These are phyloP conservation scores for Chionomys nivalis DNA, from an alignment of 2,113 vertebrate species.

Conservation along the genomic window DNA sequence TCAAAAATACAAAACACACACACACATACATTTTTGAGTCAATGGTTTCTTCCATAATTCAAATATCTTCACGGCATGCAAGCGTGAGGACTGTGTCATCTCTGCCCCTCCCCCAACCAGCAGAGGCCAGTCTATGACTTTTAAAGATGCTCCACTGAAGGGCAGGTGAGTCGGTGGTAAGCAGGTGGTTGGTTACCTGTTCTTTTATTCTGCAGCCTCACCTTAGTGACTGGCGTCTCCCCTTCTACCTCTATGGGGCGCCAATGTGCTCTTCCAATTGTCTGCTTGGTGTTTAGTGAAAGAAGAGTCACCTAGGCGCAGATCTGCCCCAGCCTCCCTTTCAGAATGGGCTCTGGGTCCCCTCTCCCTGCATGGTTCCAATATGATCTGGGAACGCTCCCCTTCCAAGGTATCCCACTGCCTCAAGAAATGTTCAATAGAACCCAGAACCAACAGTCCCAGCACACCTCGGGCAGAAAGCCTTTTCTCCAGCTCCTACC, in stretches of 20 bases:
- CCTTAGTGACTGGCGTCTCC: background rate
- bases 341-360: background rate
- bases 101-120: background rate
- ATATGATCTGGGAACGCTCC: background rate
- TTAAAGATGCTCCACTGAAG: background rate
- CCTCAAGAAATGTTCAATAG: background rate
- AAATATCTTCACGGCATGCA: background rate
- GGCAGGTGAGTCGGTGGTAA: too few relatives aligned
- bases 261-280: background rate
- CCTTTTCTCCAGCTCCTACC: slow-evolving; percentile 23
- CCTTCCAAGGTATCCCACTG: background rate
- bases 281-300: background rate
- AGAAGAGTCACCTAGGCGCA: background rate
- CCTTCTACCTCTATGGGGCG: background rate
- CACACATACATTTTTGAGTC: background rate
- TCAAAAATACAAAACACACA: background rate
- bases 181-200: background rate
- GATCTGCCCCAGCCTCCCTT: background rate
- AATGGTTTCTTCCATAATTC: slow-evolving; percentile 30
- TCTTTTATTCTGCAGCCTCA: background rate
- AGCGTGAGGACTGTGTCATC: background rate
- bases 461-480: background rate
- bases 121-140: background rate
- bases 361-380: background rate
- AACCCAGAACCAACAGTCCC: background rate